Evolutionary conservation across 2,797 vertebrate genomes (phyloP).

Genomic region (Melanotaenia nigrans): DNA sequence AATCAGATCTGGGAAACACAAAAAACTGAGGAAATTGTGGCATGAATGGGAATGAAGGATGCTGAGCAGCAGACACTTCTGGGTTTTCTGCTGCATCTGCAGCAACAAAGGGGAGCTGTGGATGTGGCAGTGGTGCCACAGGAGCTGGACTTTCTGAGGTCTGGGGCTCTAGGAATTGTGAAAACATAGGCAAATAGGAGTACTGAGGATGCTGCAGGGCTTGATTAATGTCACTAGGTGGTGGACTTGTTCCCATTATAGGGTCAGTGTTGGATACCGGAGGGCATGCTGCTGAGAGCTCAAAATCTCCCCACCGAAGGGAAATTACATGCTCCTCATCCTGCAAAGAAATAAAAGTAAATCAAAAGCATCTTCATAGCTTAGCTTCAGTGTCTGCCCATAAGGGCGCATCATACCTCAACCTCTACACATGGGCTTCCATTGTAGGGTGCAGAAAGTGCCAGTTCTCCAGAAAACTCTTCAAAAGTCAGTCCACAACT

Average conservation of each 20-base stretch:
- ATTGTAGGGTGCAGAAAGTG: conserved; percentile 34
- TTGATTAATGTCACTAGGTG: conserved; percentile 9
- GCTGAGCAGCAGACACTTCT: conserved; percentile 11
- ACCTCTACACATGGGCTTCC: conserved; percentile 25
- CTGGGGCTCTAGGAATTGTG: conserved; percentile 1
- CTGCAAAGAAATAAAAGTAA: conserved; percentile 37
- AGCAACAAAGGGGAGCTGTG: conserved; percentile 4
- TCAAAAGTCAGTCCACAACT: conserved; percentile 40
- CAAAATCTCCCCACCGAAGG: conserved; percentile 43
- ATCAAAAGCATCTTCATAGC: not conserved
- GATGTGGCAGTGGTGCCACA: not conserved
- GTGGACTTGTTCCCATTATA: not conserved
- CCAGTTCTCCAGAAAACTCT: conserved; percentile 30
- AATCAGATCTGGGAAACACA: conserved; percentile 16
- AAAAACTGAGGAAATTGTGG: conserved; percentile 23
- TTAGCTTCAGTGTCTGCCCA: conserved; percentile 24
- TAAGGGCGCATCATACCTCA: conserved; percentile 41
- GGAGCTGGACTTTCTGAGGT: not conserved
- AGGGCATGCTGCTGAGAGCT: conserved; percentile 50
- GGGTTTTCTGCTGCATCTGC: conserved; percentile 12
- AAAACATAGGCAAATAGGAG: conserved; percentile 26
- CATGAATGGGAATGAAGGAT: conserved; percentile 13
- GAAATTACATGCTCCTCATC: conserved; percentile 41
- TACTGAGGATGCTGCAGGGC: conserved; percentile 16
- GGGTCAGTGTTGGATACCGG: conserved; percentile 1